Percentiles rank a stretch among this genome's conserved stretches.
phyloP scores from a whole-genome alignment of 2,113 vertebrate species.

The Ctenomys sociabilis region DNA sequence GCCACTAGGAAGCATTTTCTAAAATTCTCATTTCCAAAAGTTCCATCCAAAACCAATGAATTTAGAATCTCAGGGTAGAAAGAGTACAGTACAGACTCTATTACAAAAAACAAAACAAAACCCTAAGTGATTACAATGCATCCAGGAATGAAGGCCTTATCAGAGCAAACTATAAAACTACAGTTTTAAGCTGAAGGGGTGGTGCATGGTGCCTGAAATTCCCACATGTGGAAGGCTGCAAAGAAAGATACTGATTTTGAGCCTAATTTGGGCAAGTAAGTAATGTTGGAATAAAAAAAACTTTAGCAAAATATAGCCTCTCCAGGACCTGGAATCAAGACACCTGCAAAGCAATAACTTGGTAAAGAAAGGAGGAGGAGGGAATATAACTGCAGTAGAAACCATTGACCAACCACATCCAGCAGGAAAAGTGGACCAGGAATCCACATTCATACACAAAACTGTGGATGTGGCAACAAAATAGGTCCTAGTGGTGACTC shows the following conservation, averaged over 20 bases:
- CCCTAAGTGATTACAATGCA: not conserved
- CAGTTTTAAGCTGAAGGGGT: not conserved
- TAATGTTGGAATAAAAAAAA: not conserved
- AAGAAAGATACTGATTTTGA: not conserved
- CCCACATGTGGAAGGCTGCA: not conserved
- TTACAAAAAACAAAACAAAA: not conserved
- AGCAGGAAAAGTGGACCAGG: not conserved
- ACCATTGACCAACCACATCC: not conserved
- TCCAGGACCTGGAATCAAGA: not conserved
- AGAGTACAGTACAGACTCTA: not conserved
- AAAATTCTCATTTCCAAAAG: not conserved
- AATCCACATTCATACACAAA: not conserved
- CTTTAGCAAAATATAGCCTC: not conserved
- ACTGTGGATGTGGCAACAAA: not conserved
- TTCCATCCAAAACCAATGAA: not conserved
- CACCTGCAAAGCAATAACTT: not conserved
- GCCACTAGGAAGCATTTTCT: not conserved
- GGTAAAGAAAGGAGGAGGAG: not conserved
- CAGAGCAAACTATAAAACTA: not conserved
- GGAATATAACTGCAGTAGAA: not conserved
- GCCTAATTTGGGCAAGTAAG: not conserved
- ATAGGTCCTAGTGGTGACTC: not conserved
- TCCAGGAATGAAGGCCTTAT: not conserved
- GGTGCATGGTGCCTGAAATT: not conserved
- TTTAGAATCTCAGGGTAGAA: slow-evolving; percentile 35